Percentiles rank a stretch among this genome's conserved stretches.
These are phyloP conservation scores for Caranx melampygus DNA, from an alignment of 2,113 vertebrate genomes.

Conservation along the genomic window DNA sequence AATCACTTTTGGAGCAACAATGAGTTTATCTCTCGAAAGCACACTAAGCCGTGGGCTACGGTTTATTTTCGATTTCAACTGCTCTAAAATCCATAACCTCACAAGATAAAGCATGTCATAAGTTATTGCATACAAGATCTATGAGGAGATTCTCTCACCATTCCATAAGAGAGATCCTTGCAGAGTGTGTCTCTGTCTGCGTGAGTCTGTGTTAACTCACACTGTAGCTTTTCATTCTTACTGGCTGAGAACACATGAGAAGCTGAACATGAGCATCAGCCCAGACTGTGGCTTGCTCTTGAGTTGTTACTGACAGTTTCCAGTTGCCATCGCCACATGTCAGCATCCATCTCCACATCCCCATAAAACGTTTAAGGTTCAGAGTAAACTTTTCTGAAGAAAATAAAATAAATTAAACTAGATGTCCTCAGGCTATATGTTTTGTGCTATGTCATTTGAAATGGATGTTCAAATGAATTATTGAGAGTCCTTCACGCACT, in stretches of 20 bases:
- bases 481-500: slow-evolving; percentile 51
- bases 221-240: slow-evolving; percentile 8
- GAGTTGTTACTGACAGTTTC: slow-evolving; percentile 2
- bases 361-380: slow-evolving; percentile 6
- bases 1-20: background rate
- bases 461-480: slow-evolving; percentile 16
- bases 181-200: background rate
- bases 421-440: background rate
- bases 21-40: background rate
- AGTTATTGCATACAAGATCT: no score
- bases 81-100: no score
- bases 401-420: background rate
- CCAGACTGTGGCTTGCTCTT: background rate
- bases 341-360: slow-evolving; percentile 14
- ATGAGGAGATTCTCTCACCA: background rate
- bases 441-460: slow-evolving; percentile 9
- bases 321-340: background rate
- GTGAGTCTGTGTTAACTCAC: background rate
- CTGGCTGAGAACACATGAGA: background rate
- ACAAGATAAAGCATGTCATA: no score
- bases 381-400: slow-evolving; percentile 15
- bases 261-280: slow-evolving; percentile 10
- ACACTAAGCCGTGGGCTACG: background rate
- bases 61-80: background rate
- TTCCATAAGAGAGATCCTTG: background rate